Evolutionary conservation across 2,797 vertebrate genomes (phyloP).

Genomic region (Bryconaethiops microstoma): DNA sequence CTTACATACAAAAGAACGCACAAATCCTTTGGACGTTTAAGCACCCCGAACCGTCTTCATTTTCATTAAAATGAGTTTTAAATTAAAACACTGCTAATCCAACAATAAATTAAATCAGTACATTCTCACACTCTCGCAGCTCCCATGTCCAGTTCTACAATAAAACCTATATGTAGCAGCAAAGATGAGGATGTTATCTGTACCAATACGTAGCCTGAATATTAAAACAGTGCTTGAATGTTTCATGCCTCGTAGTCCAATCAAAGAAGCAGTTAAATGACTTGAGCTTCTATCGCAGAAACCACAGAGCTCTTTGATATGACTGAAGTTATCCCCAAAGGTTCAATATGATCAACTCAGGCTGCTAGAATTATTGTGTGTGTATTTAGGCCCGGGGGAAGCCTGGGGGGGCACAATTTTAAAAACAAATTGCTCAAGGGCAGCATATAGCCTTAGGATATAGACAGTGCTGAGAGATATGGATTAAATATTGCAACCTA

Average conservation of each 20-base stretch:
- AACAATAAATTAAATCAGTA: slow-evolving; percentile 12
- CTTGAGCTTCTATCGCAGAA: background rate
- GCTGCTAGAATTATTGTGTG: background rate
- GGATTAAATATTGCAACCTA: slow-evolving; percentile 1
- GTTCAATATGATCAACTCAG: background rate
- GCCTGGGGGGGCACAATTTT: background rate
- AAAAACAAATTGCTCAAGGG: slow-evolving; percentile 5
- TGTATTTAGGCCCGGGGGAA: slow-evolving; percentile 3
- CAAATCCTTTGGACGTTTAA: background rate
- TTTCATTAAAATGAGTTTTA: background rate
- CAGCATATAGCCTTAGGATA: background rate
- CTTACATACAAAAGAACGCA: background rate
- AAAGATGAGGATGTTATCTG: background rate
- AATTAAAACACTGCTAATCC: slow-evolving; percentile 19
- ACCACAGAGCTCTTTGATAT: background rate
- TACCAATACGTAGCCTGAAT: background rate
- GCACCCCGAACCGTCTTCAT: background rate
- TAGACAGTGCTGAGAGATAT: background rate
- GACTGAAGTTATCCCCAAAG: background rate
- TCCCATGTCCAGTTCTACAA: background rate
- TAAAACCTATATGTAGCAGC: background rate
- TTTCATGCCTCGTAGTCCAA: slow-evolving; percentile 5
- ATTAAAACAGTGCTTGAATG: slow-evolving; percentile 7
- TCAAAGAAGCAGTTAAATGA: background rate
- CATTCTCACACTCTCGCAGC: background rate